Conservation (phyloP, 1,140 invertebrate species). For the Neelides sp. region DNA sequence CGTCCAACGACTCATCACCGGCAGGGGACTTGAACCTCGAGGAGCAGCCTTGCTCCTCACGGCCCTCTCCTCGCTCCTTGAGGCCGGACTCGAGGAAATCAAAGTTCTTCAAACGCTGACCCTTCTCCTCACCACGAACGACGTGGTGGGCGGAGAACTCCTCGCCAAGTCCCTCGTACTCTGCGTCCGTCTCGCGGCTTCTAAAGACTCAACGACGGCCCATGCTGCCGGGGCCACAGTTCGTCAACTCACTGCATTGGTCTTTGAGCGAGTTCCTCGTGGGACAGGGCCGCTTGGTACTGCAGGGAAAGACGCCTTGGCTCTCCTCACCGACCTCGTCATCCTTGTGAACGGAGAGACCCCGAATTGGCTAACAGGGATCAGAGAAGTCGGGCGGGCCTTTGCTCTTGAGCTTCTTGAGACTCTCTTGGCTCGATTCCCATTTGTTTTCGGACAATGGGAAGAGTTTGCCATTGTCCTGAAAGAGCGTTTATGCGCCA, state of each 20-base stretch:
- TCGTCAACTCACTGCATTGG: conserved; percentile 84
- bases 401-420: conserved; percentile 92
- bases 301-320: too few species aligned
- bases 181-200: conserved; percentile 88
- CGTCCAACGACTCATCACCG: conserved; percentile 71
- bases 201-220: conserved; percentile 82
- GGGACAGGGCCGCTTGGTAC: too few species aligned
- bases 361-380: conserved; percentile 83
- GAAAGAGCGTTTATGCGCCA: conserved; percentile 90
- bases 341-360: conserved; percentile 92
- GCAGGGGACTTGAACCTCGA: conserved; percentile 70
- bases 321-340: conserved; percentile 64
- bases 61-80: conserved; percentile 84
- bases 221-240: conserved; percentile 96
- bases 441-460: conserved; percentile 83
- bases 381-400: conserved; percentile 92
- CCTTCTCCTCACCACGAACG: conserved; percentile 81
- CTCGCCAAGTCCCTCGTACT: conserved; percentile 89
- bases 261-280: conserved; percentile 96
- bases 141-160: conserved; percentile 81
- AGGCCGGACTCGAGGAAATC: conserved; percentile 82
- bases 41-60: conserved; percentile 84
- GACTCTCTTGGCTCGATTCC: conserved; percentile 80
- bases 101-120: conserved; percentile 94
- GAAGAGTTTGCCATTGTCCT: conserved; percentile 85